Conservation (phyloP, 2,113 vertebrate species). For the Crotalus helleri region DNA sequence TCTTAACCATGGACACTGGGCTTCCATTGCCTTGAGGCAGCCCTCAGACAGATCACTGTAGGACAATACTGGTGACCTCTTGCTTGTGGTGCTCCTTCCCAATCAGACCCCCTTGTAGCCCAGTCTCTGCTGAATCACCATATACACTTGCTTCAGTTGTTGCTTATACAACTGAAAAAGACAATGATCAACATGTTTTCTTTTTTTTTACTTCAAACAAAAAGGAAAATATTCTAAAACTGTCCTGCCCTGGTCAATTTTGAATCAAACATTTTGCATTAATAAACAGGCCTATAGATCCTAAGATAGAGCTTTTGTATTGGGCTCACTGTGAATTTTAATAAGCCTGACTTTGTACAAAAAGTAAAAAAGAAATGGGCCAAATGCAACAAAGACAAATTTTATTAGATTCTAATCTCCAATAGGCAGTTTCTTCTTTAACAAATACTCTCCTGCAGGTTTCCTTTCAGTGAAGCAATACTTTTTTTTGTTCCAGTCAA, state of each 20-base stretch:
- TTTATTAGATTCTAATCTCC: slow-evolving; percentile 60
- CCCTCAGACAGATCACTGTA: not conserved
- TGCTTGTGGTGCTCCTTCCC: not conserved
- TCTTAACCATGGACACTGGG: accelerated
- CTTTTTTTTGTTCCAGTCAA: slow-evolving; percentile 34
- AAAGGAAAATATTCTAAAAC: slow-evolving; percentile 40
- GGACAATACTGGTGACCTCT: slow-evolving; percentile 11
- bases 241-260: slow-evolving; percentile 27
- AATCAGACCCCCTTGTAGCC: not conserved
- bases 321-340: slow-evolving; percentile 60
- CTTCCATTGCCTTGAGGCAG: accelerated
- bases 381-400: slow-evolving; percentile 56
- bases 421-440: slow-evolving; percentile 38
- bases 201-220: slow-evolving; percentile 58
- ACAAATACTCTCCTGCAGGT: slow-evolving; percentile 36
- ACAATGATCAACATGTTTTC: slow-evolving; percentile 50
- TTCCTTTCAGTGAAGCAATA: slow-evolving; percentile 42
- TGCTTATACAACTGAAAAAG: slow-evolving; percentile 43
- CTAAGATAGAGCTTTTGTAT: slow-evolving; percentile 52
- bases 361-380: slow-evolving; percentile 20
- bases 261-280: slow-evolving; percentile 39
- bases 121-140: slow-evolving; percentile 27
- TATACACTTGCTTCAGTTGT: slow-evolving; percentile 61
- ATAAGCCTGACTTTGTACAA: slow-evolving; percentile 53
- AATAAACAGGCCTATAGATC: slow-evolving; percentile 39